Conservation (phyloP, 92 coral and sea anemone genomes). For the Zoanthus solanderi region DNA sequence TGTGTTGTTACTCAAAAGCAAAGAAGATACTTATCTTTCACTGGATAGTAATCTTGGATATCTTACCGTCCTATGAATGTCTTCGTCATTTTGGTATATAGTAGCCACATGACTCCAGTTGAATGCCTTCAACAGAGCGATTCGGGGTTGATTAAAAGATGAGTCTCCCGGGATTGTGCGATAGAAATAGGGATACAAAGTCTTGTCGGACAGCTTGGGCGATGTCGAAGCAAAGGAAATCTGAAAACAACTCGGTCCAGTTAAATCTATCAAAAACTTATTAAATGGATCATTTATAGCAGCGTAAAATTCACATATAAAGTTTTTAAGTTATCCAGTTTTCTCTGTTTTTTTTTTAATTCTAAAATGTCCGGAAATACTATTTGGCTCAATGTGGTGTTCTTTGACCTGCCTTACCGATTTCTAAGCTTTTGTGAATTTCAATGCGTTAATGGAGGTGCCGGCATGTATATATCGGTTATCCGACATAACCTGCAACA, state of each 20-base stretch:
- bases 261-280: neutral
- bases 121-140: conserved; percentile 74
- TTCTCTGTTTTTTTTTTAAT: no score
- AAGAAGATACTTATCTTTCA: neutral
- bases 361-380: no score
- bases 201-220: conserved; percentile 80
- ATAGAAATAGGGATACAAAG: conserved; percentile 77
- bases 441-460: no score
- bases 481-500: no score
- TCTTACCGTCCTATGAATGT: conserved; percentile 78
- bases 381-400: no score
- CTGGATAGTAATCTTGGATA: neutral
- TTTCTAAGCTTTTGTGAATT: no score
- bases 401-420: no score
- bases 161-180: conserved; percentile 91
- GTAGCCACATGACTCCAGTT: conserved; percentile 82
- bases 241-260: conserved; percentile 37
- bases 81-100: conserved; percentile 74
- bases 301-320: no score
- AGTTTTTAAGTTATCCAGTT: no score
- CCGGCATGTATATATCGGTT: no score
- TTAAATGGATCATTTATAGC: no score
- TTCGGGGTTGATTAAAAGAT: conserved; percentile 82
- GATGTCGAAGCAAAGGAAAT: conserved; percentile 87
- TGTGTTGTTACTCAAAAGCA: no score